A percentile compares a stretch with the other conserved stretches of the same genome.
Conservation (phyloP, 2,888 invertebrate species). For the Leptinotarsa tumamoca region DNA sequence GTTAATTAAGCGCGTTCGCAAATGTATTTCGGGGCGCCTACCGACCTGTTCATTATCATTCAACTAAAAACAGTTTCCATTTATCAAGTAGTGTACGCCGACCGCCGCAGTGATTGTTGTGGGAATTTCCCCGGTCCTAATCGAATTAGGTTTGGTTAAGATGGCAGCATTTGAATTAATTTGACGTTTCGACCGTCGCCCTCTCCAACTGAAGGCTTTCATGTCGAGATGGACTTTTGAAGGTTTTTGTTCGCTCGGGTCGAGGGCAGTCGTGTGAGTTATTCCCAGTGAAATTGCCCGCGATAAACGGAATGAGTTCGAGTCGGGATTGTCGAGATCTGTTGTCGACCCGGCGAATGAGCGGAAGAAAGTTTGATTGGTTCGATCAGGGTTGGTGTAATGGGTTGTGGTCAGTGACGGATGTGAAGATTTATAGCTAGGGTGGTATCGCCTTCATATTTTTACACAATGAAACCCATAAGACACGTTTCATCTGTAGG, state of each 20-base stretch:
- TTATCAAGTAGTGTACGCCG: slow-evolving; percentile 44
- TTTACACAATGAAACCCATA: no score
- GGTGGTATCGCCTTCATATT: no score
- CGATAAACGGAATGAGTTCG: slow-evolving; percentile 21
- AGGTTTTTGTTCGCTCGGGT: slow-evolving; percentile 15
- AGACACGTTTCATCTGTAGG: no score
- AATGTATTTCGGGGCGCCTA: slow-evolving; percentile 52
- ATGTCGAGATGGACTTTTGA: slow-evolving; percentile 15
- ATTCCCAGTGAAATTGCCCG: slow-evolving; percentile 10
- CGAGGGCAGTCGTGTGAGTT: not conserved
- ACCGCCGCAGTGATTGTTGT: slow-evolving; percentile 42
- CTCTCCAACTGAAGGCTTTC: not conserved
- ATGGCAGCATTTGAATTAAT: slow-evolving; percentile 43
- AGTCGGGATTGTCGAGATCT: slow-evolving; percentile 6
- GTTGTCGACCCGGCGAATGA: not conserved
- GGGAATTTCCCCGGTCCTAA: slow-evolving; percentile 40
- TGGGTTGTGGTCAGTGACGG: slow-evolving; percentile 1
- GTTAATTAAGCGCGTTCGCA: slow-evolving; percentile 57
- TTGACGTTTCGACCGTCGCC: slow-evolving; percentile 30
- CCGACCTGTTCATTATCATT: slow-evolving; percentile 52
- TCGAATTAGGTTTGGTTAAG: slow-evolving; percentile 45
- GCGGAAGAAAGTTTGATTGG: slow-evolving; percentile 3
- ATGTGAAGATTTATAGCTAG: no score
- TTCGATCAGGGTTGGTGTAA: not conserved
- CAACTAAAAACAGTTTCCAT: slow-evolving; percentile 48